Conservation (phyloP, 2,888 invertebrate species). For the Melieria omissa region DNA sequence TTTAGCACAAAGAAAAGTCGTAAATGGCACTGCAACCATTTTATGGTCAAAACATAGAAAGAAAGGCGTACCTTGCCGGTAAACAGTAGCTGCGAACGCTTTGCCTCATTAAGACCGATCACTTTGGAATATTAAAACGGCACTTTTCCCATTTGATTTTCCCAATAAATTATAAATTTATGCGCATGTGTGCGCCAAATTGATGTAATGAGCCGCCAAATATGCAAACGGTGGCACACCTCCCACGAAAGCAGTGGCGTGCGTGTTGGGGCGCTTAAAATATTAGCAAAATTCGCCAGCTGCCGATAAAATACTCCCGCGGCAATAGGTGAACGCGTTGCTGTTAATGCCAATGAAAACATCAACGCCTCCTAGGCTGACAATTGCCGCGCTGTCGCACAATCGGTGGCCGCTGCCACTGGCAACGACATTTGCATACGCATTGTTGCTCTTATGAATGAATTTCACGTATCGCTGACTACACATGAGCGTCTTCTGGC, state of each 20-base stretch:
- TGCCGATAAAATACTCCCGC: too few relatives aligned
- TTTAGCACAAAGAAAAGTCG: too few relatives aligned
- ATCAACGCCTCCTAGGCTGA: neutral
- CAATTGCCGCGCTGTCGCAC: neutral
- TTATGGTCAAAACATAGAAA: too few relatives aligned
- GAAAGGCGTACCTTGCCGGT: too few relatives aligned
- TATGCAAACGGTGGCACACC: slow-evolving; percentile 47
- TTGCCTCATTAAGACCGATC: neutral
- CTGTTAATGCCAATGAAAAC: neutral
- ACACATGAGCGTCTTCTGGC: slow-evolving; percentile 35
- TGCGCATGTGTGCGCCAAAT: slow-evolving; percentile 17
- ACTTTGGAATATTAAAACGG: neutral
- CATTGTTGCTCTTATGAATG: slow-evolving; percentile 47
- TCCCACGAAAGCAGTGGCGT: neutral
- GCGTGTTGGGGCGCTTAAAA: too few relatives aligned
- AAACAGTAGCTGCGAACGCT: too few relatives aligned
- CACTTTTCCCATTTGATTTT: neutral
- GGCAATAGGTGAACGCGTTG: neutral
- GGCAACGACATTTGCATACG: neutral
- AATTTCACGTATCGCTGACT: slow-evolving; percentile 55
- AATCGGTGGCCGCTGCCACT: neutral
- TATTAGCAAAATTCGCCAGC: too few relatives aligned
- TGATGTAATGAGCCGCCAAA: slow-evolving; percentile 50
- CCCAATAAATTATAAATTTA: neutral
- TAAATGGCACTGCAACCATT: too few relatives aligned